Base-by-base conservation (phyloP, 2,797 vertebrate genomes). In the Lacerta bilineata region DNA sequence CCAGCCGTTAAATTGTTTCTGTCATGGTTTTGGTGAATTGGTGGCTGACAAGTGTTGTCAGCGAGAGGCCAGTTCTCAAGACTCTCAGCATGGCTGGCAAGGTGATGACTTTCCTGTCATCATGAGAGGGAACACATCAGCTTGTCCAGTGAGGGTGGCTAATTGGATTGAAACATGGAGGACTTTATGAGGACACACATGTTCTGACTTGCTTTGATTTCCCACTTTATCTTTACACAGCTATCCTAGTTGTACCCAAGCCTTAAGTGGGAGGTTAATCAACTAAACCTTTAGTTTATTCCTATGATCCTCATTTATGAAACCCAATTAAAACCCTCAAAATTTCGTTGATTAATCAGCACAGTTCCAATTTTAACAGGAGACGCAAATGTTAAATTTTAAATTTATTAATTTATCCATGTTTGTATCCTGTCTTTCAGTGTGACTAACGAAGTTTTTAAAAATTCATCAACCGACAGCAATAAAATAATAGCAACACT, bases 1-100 rank as follows among this genome's bases (percentile, higher is more conserved):
- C 2, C n/a, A 29, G 46, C 61, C 8, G 36, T 78, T 80, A 75
- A 87, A 36, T 15, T 15, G 2, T 86, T 94, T 79, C 1, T 25
- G 84, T 81, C 64, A 20, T 15, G 13, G 5, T 3, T 18, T 89
- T 61, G n/a, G 41, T 29, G 55, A 41, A 76, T 10, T 17, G 17
- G 46, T 50, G 36, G 84, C 55, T 81, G 61, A 23, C 81, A 78
- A 84, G 75, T 10, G 33, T 59, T 84, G 87, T 88, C 86, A 88
- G 74, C 10, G n/a, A 79, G 61, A 75, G 0, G 0, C 64, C 0
- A 0, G 5, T 1, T n/a, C 78, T 86, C 41, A 79, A 68, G 27
- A 23, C 46, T 87, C n/a, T 36, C 68, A 39, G 50, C n/a, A 39
- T 80, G 71, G 27, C 50, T 33, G 81, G 87, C 91, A 3, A 46